Conservation (phyloP, 2,113 vertebrate genomes). For the Etia nguti region DNA sequence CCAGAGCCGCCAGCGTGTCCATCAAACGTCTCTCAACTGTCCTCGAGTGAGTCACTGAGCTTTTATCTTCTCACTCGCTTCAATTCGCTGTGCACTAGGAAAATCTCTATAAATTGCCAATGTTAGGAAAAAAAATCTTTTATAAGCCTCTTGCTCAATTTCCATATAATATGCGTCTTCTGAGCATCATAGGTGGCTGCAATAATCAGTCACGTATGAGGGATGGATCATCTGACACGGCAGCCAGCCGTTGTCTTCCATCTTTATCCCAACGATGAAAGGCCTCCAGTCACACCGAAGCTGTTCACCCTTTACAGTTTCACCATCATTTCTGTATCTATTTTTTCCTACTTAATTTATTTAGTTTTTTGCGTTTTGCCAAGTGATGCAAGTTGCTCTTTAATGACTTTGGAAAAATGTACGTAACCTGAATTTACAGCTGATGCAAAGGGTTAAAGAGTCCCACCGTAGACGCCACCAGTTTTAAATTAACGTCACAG, state of each 20-base stretch:
- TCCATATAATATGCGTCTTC: neutral
- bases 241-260: neutral
- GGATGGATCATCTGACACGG: neutral
- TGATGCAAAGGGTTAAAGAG: neutral
- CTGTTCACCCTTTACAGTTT: neutral
- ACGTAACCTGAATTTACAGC: neutral
- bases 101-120: constrained; percentile 5
- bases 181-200: neutral
- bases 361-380: neutral
- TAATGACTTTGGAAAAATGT: neutral
- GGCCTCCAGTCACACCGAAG: neutral
- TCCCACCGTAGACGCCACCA: rapidly evolving
- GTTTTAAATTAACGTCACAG: neutral
- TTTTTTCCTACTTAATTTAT: neutral
- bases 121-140: neutral
- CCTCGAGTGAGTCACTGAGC: neutral
- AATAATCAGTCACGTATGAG: neutral
- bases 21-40: constrained; percentile 15
- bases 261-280: neutral
- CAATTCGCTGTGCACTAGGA: neutral
- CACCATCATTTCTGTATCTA: neutral
- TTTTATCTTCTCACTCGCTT: neutral
- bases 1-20: neutral
- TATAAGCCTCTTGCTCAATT: neutral
- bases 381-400: neutral